A percentile compares a stretch with the other conserved stretches of the same genome.
Evolutionary conservation across 2,888 invertebrate genomes (phyloP).

Genomic region (Gari tellinella): DNA sequence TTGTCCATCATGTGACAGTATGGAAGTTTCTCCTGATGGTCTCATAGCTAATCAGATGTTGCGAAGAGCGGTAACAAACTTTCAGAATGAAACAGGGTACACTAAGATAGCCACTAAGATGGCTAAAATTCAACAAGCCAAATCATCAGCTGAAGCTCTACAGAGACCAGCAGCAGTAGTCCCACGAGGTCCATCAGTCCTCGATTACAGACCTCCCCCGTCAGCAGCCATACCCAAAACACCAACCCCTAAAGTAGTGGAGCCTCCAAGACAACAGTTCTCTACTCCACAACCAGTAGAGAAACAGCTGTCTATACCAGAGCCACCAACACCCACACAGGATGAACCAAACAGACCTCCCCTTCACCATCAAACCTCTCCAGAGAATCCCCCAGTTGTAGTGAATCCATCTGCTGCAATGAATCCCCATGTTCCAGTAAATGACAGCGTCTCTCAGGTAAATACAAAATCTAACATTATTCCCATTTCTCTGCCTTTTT

Average conservation of each 20-base stretch:
- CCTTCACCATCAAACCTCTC: background rate
- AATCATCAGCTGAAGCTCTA: slow-evolving; percentile 21
- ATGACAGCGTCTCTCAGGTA: too few relatives aligned
- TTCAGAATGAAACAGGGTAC: slow-evolving; percentile 96
- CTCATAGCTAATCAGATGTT: slow-evolving; percentile 95
- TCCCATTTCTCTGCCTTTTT: too few relatives aligned
- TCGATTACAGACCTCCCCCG: slow-evolving; percentile 47
- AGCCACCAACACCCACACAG: slow-evolving; percentile 53
- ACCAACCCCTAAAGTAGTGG: slow-evolving; percentile 17
- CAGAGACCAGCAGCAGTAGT: slow-evolving; percentile 26
- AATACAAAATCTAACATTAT: too few relatives aligned
- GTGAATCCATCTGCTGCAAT: background rate
- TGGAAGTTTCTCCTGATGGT: slow-evolving; percentile 95
- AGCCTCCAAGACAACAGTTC: background rate
- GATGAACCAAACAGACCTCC: slow-evolving; percentile 46
- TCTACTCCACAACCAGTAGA: background rate
- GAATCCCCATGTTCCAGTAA: background rate
- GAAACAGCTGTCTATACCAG: slow-evolving; percentile 13
- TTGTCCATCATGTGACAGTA: slow-evolving; percentile 97
- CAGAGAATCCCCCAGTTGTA: background rate
- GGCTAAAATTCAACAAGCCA: slow-evolving; percentile 19
- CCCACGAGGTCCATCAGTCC: slow-evolving; percentile 53
- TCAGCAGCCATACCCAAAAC: slow-evolving; percentile 28
- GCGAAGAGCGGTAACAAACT: slow-evolving; percentile 94
- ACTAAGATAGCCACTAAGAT: slow-evolving; percentile 83